Evolutionary conservation across 2,888 invertebrate species (phyloP), one percentile per base, ranked within the genome.

Genomic region (Temnothorax rugatulus): DNA sequence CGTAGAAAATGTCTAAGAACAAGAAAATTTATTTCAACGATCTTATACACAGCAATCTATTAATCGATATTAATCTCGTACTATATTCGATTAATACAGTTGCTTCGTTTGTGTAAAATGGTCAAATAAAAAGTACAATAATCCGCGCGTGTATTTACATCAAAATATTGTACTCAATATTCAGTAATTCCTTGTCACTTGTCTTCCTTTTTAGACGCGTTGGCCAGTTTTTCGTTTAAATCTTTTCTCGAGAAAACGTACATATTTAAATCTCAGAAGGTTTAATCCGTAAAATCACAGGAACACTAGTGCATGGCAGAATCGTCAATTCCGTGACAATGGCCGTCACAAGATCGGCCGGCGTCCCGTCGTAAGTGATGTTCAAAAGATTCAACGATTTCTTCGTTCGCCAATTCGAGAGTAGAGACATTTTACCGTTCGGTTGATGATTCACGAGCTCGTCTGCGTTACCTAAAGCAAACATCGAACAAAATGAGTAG

Each of bases 271-370:
- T 90, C 88, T 97, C 97, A 0, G 96, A 96, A 63, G 98, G 97
- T 93, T 98, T 98, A 87, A 99, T 97, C 93, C 99, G 96, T 73
- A 99, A 95, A 64, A 99, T 98, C 25, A 99, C 99, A 2, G 99
- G 99, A 21, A 99, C 99, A 93, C 99, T 99, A 13, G 98, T 99
- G 95, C 99, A 99, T 0, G 99, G 99, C 90, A 99, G 95, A 92
- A 99, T 97, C 54, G 98, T 98, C 25, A 99, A 96, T 95, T 99
- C 99, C 0, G 99, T 99, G 61, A 99, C 98, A 15, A 99, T 98
- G 59, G 98, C 98, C 0, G 98, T 98, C 34, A 99, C 97, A 79
- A 99, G 96, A 95, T 98, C 97, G 1, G 99, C 97, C 0, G 99
- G 99, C 0, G 99, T 99, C 74, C 99, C 97, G 95, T 99, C 99